A percentile compares a stretch with the other conserved stretches of the same genome.
These are phyloP conservation scores for Alexandromys fortis DNA, from an alignment of 2,113 vertebrate species.

Conservation along the genomic window DNA sequence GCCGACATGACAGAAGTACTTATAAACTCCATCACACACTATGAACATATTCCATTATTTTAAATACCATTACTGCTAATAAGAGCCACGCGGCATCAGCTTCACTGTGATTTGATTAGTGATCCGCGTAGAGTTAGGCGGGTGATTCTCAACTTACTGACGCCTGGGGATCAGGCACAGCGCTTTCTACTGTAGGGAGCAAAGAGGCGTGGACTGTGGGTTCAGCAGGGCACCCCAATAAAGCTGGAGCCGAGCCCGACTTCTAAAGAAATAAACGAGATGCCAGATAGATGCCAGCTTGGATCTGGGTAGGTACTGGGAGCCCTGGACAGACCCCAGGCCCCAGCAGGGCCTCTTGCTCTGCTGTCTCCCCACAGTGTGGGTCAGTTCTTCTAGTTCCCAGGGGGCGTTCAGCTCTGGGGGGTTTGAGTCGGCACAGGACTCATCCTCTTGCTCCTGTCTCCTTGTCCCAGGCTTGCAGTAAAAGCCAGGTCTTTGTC, in stretches of 20 bases:
- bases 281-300: fast-evolving
- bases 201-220: fast-evolving
- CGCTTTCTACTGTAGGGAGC: fast-evolving
- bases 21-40: background rate
- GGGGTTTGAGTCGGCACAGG: background rate
- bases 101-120: background rate
- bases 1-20: background rate
- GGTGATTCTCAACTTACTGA: background rate
- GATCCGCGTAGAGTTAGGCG: background rate
- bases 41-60: conserved; percentile 1
- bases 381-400: background rate
- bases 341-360: background rate
- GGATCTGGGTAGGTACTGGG: background rate
- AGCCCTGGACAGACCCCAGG: too few species aligned
- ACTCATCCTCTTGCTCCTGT: too few species aligned
- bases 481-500: background rate
- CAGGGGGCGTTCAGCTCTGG: too few species aligned
- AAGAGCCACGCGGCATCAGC: background rate
- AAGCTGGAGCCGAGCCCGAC: fast-evolving
- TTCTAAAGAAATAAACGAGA: background rate
- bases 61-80: conserved; percentile 30
- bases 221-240: fast-evolving
- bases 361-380: too few species aligned
- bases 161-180: background rate
- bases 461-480: background rate